Evolutionary conservation across 2,113 vertebrate species (phyloP), one percentile per base, ranked within the genome.

Genomic region (Pyxicephalus adspersus): DNA sequence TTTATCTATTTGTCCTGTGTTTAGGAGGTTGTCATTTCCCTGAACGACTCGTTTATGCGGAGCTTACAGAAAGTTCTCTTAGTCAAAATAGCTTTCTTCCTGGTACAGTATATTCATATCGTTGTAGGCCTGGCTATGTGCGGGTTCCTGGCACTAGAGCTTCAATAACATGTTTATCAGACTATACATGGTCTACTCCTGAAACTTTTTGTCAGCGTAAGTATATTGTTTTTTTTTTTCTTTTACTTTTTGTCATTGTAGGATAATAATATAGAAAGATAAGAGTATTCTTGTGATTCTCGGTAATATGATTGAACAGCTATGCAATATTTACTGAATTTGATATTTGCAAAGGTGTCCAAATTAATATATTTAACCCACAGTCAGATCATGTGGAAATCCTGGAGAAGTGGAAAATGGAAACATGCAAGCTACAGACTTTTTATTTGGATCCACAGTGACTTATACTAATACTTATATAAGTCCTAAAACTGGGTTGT

Each of bases 381-480:
- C 55, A 57, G 55, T 8, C 4, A 57, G 55, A 57, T 57, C 55
- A 57, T 57, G 55, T n/a, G 55, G 55, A 19, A 57, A n/a, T 57
- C 55, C 55, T n/a, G 55, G 55, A 11, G 55, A 16, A 7, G 4
- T 57, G 20, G 5, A 7, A 16, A n/a, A 57, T 57, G 55, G 55
- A 57, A 19, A 57, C 4, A 11, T 57, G 15, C 8, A 57, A 11
- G 55, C 20, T 11, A 4, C 5, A 57, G 55, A 0, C 52, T 87
- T 85, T 83, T 67, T 73, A 1, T 79, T 87, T 29, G 86, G 87
- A 17, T 77, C 85, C 50, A 83, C 83, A 3, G 19, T 87, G 71
- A 86, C 64, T 28, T 89, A 89, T 0, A 88, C 87, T 83, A 52
- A 84, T 28, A 77, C 1, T 26, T 25, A 84, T 86, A 28, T 87